Base-by-base conservation (phyloP, 1,140 invertebrate genomes). In the Musca domestica region DNA sequence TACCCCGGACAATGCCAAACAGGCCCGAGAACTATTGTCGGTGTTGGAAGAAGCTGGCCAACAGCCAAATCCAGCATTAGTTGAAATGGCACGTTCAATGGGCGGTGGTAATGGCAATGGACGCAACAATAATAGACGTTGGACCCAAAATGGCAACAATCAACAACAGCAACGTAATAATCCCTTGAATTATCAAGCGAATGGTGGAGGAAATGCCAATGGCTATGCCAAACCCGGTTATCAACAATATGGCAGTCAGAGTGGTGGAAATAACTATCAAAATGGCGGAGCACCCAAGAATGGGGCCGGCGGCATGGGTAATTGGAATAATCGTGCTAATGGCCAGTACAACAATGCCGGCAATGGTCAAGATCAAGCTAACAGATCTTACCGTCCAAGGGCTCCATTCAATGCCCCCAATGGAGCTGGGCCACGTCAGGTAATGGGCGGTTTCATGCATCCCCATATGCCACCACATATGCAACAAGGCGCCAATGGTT, bases 31-130 rank as follows among this genome's bases (percentile, higher is more conserved):
- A 76, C 82, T 98, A 69, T 90, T 98, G 58, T 88, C 91, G 12
- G 95, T 98, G 1, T 82, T 98, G 9, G 88, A 91, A 72, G 96
- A 98, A 84, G 95, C 96, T 25, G 95, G 95, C 15, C 96, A 98
- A 81, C 87, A 87, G 14, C 89, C 96, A n/a, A 90, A 91, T 69
- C 87, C 90, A 1, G 87, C 90, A 69, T 75, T 94, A 3, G 78
- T 86, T 12, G 90, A 92, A 68, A 75, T 92, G 72, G 88, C 89
- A 3, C 80, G 82, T 7, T 76, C 78, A 41, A 74, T 78, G 67
- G 79, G 79, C 23, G 80, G 74, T 23, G 74, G 72, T 66, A 71
- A 69, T 25, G 75, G 72, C 14, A 76, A 75, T 61, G 73, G 74
- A 6, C 71, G 74, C 58, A 76, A 75, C 46, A 68, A 66, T 46